Evolutionary conservation across 2,888 invertebrate species (phyloP).

Genomic region (Zygothrica quintamaculata): DNA sequence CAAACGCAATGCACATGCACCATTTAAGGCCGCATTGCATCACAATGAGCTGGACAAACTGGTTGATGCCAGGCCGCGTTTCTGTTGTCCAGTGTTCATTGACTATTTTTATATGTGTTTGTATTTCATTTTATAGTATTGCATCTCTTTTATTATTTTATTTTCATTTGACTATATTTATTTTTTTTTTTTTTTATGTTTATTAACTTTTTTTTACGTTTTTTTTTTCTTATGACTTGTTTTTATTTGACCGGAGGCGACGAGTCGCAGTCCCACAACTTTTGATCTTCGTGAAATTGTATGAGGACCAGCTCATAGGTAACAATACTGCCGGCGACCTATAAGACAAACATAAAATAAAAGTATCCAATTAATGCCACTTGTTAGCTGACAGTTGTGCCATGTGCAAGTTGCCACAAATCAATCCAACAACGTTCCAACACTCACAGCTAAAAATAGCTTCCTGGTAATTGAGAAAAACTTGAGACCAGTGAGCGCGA

Average conservation of each 20-base stretch:
- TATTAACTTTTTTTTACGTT: not conserved
- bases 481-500: constrained; percentile 82
- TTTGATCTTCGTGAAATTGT: constrained; percentile 85
- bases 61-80: constrained; percentile 19
- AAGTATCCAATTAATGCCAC: constrained; percentile 16
- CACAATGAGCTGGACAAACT: constrained; percentile 38
- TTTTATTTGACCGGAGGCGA: constrained; percentile 19
- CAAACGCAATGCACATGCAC: constrained; percentile 5
- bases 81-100: constrained; percentile 38
- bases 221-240: not conserved
- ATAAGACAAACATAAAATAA: constrained; percentile 54
- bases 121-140: constrained; percentile 3
- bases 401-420: constrained; percentile 14
- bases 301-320: constrained; percentile 87
- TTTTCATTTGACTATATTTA: not conserved
- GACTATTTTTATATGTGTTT: constrained; percentile 10
- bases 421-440: constrained; percentile 5
- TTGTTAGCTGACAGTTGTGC: constrained; percentile 4
- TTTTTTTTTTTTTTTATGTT: constrained; percentile 5
- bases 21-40: constrained; percentile 29
- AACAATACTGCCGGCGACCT: constrained; percentile 87
- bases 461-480: constrained; percentile 83
- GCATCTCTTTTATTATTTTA: constrained; percentile 4
- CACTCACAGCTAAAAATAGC: constrained; percentile 79
- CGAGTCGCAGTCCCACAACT: constrained; percentile 72